phyloP scores from a whole-genome alignment of 2,797 vertebrate genomes.

The Babyrousa celebensis region DNA sequence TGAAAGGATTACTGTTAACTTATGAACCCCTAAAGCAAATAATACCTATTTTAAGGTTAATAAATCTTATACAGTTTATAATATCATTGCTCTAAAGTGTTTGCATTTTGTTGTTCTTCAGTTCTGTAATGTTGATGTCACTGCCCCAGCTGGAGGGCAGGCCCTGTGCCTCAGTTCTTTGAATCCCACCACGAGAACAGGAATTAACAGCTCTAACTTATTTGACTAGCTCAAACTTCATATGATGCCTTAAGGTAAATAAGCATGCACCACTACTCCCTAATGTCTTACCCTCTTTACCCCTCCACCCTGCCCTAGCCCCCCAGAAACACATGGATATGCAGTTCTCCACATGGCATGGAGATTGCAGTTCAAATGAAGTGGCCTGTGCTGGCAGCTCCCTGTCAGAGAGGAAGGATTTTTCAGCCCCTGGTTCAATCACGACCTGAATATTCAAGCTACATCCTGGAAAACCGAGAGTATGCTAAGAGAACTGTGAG shows the following conservation, averaged over 20 bases:
- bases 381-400: neutral
- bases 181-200: neutral
- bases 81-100: neutral
- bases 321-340: neutral
- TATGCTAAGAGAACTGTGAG: neutral
- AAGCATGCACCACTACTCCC: too few relatives aligned
- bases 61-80: neutral
- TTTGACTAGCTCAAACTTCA: neutral
- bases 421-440: neutral
- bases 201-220: neutral
- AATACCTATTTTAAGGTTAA: neutral
- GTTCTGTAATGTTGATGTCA: neutral
- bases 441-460: neutral
- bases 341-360: neutral
- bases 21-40: neutral
- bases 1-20: neutral
- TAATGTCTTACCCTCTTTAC: too few relatives aligned
- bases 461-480: neutral
- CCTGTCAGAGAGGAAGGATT: neutral
- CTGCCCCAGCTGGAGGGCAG: neutral
- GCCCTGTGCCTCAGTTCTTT: neutral
- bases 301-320: too few relatives aligned
- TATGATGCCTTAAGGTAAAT: too few relatives aligned
- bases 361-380: neutral
- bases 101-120: neutral